A percentile compares a stretch with the other conserved stretches of the same genome.
Conservation (phyloP, 2,888 invertebrate species). For the Rhamphomyia laevipes region DNA sequence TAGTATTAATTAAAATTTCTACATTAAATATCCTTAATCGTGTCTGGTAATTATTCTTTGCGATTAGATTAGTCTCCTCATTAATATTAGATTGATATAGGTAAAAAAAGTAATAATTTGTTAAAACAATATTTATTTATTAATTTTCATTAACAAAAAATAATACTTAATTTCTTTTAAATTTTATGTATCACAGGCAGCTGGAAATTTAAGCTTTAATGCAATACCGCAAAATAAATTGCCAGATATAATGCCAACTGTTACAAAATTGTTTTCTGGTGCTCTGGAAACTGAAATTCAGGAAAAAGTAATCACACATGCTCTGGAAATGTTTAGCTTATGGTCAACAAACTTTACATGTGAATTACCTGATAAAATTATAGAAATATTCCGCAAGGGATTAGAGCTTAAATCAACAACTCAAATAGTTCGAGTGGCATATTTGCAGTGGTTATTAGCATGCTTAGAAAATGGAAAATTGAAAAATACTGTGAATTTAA, state of each 20-base stretch:
- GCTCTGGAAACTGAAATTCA: conserved; percentile 81
- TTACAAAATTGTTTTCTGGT: conserved; percentile 57
- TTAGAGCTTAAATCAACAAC: conserved; percentile 64
- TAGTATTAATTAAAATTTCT: too few relatives aligned
- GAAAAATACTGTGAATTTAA: conserved; percentile 39
- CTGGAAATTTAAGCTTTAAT: conserved; percentile 62
- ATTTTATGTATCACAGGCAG: conserved; percentile 38
- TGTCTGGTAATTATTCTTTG: too few relatives aligned
- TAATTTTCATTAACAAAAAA: conserved; percentile 1
- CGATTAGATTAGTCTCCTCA: too few relatives aligned
- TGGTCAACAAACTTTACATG: conserved; percentile 61
- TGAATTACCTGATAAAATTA: conserved; percentile 52
- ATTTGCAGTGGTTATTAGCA: conserved; percentile 61
- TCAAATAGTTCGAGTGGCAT: conserved; percentile 62
- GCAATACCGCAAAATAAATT: conserved; percentile 48
- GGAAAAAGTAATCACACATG: conserved; percentile 75
- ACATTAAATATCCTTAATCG: too few relatives aligned
- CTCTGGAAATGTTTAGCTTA: conserved; percentile 64
- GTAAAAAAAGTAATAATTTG: too few relatives aligned
- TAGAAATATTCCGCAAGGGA: conserved; percentile 62
- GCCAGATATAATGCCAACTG: conserved; percentile 47
- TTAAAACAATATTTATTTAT: too few relatives aligned
- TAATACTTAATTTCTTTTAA: background rate
- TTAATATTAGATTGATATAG: too few relatives aligned
- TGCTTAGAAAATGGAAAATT: conserved; percentile 47